Percentiles rank a stretch among this genome's conserved stretches.
phyloP scores from a whole-genome alignment of 2,113 vertebrate genomes.

The Cathartes aura region DNA sequence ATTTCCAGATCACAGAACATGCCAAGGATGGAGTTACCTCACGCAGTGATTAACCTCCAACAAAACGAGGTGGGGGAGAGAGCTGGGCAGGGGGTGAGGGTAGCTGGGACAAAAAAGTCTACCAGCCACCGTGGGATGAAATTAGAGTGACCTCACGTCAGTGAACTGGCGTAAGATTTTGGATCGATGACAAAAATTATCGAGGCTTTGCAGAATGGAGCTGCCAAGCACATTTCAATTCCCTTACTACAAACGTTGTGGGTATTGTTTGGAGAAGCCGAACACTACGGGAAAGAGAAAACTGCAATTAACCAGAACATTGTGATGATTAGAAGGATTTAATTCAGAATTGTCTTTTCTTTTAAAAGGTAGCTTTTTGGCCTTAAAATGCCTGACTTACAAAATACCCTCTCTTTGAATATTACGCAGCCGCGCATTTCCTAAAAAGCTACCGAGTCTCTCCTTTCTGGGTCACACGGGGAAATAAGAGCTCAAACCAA shows the following conservation, averaged over 20 bases:
- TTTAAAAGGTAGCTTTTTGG: neutral
- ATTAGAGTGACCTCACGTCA: neutral
- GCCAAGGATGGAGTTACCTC: neutral
- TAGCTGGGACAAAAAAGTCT: neutral
- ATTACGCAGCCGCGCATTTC: neutral
- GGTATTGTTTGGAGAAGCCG: neutral
- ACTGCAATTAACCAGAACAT: neutral
- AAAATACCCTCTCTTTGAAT: neutral
- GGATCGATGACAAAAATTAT: constrained; percentile 34
- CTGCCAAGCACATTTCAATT: neutral
- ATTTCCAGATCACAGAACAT: constrained; percentile 7
- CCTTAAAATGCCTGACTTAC: neutral
- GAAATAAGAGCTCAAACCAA: neutral
- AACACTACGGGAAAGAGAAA: neutral
- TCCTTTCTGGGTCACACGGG: neutral
- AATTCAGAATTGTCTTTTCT: neutral
- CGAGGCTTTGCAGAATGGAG: neutral
- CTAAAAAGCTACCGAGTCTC: neutral
- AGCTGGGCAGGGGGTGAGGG: neutral
- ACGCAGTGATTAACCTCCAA: neutral
- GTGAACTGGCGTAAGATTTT: neutral
- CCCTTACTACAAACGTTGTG: neutral
- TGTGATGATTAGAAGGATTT: neutral
- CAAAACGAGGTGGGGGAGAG: neutral
- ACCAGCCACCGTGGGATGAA: neutral